Conservation (phyloP, 2,113 vertebrate genomes). For the Scartelaos histophorus region DNA sequence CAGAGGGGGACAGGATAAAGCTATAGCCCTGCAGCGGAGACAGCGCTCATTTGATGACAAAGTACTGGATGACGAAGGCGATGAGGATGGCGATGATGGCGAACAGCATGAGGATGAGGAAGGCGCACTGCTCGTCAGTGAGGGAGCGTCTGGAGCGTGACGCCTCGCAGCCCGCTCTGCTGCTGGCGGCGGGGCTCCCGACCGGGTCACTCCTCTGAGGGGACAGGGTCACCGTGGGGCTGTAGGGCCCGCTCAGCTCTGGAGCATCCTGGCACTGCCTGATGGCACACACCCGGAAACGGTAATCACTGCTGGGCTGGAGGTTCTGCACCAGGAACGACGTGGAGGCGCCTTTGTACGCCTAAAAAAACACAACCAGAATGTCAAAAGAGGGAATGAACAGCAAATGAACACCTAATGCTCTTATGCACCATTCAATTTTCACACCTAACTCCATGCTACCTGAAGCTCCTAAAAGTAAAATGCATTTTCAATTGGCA, state of each 20-base stretch:
- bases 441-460: too few species aligned
- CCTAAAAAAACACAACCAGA: slow-evolving; percentile 61
- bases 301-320: slow-evolving; percentile 90
- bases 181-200: slow-evolving; percentile 65
- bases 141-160: slow-evolving; percentile 81
- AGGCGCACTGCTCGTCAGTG: slow-evolving; percentile 93
- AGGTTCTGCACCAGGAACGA: slow-evolving; percentile 85
- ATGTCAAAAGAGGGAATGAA: not conserved
- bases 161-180: slow-evolving; percentile 76
- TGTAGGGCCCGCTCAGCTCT: slow-evolving; percentile 91
- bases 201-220: slow-evolving; percentile 82
- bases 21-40: slow-evolving; percentile 64
- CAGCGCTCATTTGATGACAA: slow-evolving; percentile 91
- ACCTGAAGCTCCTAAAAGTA: too few species aligned
- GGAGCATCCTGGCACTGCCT: slow-evolving; percentile 88
- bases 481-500: too few species aligned
- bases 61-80: slow-evolving; percentile 97
- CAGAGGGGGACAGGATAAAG: slow-evolving; percentile 50
- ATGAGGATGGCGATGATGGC: slow-evolving; percentile 94
- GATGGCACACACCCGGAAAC: slow-evolving; percentile 90
- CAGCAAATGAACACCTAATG: too few species aligned
- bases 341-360: slow-evolving; percentile 87
- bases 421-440: too few species aligned
- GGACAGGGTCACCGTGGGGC: slow-evolving; percentile 85
- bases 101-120: slow-evolving; percentile 92